Conservation (phyloP, 2,113 vertebrate genomes). For the Plecturocebus donacophilus region DNA sequence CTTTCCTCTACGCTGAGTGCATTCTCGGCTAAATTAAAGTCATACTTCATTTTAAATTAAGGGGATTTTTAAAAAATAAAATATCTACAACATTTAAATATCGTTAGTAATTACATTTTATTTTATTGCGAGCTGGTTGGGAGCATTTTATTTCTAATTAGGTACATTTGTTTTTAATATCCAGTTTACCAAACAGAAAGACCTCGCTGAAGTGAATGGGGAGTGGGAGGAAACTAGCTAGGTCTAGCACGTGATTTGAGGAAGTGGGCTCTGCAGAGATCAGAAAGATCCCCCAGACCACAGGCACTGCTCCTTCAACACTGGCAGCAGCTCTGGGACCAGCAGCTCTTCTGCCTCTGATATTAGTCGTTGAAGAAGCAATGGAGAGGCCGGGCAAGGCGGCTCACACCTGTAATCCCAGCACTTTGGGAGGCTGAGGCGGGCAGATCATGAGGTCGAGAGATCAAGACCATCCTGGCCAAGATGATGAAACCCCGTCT, state of each 20-base stretch:
- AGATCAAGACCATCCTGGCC: no score
- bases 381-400: no score
- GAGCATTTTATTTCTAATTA: slow-evolving; percentile 76
- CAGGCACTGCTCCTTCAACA: background rate
- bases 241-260: fast-evolving
- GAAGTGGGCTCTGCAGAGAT: background rate
- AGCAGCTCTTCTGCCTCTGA: background rate
- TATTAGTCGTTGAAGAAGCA: background rate
- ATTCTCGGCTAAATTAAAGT: slow-evolving; percentile 48
- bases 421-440: no score
- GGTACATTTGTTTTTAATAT: slow-evolving; percentile 72
- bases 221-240: fast-evolving
- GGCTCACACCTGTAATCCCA: no score
- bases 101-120: slow-evolving; percentile 79
- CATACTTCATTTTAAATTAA: slow-evolving; percentile 73
- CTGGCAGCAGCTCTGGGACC: background rate
- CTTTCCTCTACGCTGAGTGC: background rate
- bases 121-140: slow-evolving; percentile 68
- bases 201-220: background rate
- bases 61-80: slow-evolving; percentile 54
- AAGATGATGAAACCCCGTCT: no score
- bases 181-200: slow-evolving; percentile 43
- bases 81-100: slow-evolving; percentile 74
- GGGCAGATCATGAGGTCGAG: no score
- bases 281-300: background rate